These are phyloP conservation scores for Gambelia wislizenii DNA, from an alignment of 2,797 vertebrate genomes.

Conservation along the genomic window DNA sequence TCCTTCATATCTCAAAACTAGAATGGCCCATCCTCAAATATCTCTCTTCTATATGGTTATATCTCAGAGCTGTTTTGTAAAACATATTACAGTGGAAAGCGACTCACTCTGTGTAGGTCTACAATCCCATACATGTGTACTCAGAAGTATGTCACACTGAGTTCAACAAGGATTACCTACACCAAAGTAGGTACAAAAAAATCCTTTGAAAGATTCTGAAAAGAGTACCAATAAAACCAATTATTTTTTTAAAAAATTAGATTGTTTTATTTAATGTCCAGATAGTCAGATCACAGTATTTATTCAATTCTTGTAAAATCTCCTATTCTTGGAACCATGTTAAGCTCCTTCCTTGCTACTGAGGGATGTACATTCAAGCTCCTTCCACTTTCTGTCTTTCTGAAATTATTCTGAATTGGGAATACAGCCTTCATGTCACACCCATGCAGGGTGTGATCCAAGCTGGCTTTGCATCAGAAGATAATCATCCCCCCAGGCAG, in stretches of 20 bases:
- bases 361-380: background rate
- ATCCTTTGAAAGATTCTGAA: background rate
- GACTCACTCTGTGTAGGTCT: background rate
- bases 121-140: no score
- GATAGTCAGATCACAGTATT: conserved; percentile 70
- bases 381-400: background rate
- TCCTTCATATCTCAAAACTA: background rate
- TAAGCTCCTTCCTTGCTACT: background rate
- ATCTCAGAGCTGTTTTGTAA: background rate
- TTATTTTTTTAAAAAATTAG: conserved; percentile 44
- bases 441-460: no score
- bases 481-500: background rate
- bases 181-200: background rate
- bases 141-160: background rate
- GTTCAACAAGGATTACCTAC: background rate
- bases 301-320: conserved; percentile 69
- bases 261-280: conserved; percentile 63
- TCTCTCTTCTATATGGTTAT: background rate
- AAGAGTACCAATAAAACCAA: background rate
- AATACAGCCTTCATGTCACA: background rate
- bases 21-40: background rate
- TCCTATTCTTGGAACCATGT: no score
- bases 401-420: background rate
- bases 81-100: background rate
- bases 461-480: background rate